Evolutionary conservation across 2,888 invertebrate genomes (phyloP).

Genomic region (Trachelus tabidus): DNA sequence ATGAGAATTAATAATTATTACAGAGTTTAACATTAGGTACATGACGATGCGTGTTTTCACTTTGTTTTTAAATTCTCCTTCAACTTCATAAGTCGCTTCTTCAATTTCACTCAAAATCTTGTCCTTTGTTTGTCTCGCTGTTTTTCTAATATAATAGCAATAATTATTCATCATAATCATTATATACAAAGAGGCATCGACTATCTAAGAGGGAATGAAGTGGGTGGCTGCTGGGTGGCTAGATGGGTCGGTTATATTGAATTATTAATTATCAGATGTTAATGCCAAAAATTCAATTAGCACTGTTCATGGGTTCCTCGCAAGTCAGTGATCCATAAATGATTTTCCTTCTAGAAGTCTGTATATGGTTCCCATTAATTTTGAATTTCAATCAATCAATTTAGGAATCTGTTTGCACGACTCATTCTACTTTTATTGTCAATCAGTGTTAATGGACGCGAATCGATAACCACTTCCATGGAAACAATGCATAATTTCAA

Average conservation of each 20-base stretch:
- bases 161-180: constrained; percentile 16
- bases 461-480: neutral
- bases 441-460: neutral
- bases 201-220: constrained; percentile 14
- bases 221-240: constrained; percentile 11
- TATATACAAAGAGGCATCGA: constrained; percentile 23
- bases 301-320: neutral
- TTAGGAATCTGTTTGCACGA: neutral
- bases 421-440: neutral
- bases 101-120: neutral
- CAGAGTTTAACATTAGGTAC: constrained; percentile 55
- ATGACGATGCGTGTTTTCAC: constrained; percentile 38
- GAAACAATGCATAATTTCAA: neutral
- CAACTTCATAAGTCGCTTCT: constrained; percentile 12
- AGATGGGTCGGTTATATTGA: constrained; percentile 3
- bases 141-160: constrained; percentile 7
- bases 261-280: constrained; percentile 3
- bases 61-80: constrained; percentile 10
- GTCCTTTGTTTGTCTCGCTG: neutral
- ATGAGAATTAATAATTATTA: constrained; percentile 59
- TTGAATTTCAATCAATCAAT: neutral
- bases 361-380: neutral
- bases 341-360: neutral
- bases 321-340: neutral
- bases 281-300: neutral